Base-by-base conservation (phyloP, 2,113 vertebrate genomes). In the Ameiurus melas region DNA sequence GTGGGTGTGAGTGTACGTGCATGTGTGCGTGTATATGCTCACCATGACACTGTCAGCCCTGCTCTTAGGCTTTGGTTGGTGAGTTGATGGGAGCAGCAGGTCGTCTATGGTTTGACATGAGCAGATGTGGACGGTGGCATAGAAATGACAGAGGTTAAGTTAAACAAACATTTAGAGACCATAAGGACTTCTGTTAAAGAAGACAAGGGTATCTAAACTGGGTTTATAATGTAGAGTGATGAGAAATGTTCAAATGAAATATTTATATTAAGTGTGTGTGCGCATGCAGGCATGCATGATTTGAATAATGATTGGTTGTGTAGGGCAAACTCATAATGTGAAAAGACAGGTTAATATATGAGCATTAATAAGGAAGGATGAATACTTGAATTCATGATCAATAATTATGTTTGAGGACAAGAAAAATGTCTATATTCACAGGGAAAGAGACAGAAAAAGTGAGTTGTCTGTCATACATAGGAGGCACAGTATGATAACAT, bases 111-210 rank as follows among this genome's bases (percentile, higher is more conserved):
- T 53, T 71, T 84, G 64, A 20, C 22, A 85, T 27, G 17, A 57
- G 64, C 83, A 85, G 47, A 85, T 85, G 47, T 68, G 43, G 62
- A 51, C 53, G 47, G 53, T 71, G 51, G 51, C 84, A 39, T 5
- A 64, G n/a, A 85, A 30, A n/a, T n/a, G 51, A 85, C 14, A 47
- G 10, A 70, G 47, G 47, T 51, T 36, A 71, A 85, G 83, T 85
- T 71, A 57, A 85, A 71, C 22, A 73, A 70, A 85, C 83, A 33
- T 55, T 71, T 85, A 55, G 66, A 85, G 83, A 71, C 47, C 47
- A 13, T 36, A 71, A 71, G 66, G 47, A 53, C 66, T 71, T 73
- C 51, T 71, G 30, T 71, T 85, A 71, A 85, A 71, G 66, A 71
- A 36, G n/a, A 85, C 51, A 84, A 70, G 64, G 47, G 47, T 66